Evolutionary conservation across 2,888 invertebrate species (phyloP).

Genomic region (Julus scandinavius): DNA sequence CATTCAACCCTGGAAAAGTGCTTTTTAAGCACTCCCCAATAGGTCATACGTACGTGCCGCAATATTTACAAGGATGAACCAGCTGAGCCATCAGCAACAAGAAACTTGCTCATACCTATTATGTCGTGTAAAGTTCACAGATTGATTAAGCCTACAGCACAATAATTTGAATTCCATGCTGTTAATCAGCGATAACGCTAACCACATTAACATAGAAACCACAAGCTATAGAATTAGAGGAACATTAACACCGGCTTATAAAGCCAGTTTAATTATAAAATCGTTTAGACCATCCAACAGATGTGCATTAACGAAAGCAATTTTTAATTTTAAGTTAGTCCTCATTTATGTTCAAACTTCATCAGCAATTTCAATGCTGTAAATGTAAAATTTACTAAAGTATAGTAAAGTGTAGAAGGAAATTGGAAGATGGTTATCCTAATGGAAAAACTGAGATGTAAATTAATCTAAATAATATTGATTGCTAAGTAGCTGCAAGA

Average conservation of each 20-base stretch:
- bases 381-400: no score
- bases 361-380: no score
- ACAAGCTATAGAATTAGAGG: not conserved
- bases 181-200: not conserved
- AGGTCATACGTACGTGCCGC: not conserved
- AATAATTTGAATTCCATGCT: not conserved
- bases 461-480: no score
- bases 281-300: not conserved
- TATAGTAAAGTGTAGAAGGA: no score
- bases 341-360: no score
- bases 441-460: no score
- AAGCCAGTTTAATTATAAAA: not conserved
- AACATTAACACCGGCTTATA: not conserved
- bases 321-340: no score
- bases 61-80: conserved; percentile 22
- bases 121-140: not conserved
- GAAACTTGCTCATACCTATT: not conserved
- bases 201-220: not conserved
- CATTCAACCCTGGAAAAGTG: conserved; percentile 35
- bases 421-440: no score
- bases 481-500: no score
- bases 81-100: not conserved
- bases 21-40: conserved; percentile 39
- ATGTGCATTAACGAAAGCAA: no score
- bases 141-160: not conserved